These are phyloP conservation scores for Piaya cayana DNA, from an alignment of 2,113 vertebrate genomes.

Conservation along the genomic window DNA sequence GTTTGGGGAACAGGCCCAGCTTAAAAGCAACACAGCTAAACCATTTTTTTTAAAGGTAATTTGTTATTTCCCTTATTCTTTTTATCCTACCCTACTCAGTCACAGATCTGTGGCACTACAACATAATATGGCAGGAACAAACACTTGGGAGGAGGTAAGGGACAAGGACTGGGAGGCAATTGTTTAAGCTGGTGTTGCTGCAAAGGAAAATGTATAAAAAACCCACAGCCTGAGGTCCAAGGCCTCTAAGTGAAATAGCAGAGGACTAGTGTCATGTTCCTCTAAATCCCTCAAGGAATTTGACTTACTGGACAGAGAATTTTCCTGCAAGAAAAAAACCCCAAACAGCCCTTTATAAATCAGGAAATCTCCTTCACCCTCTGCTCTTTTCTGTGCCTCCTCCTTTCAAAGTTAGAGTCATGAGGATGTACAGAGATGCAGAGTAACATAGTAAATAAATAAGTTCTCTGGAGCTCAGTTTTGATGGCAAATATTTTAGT, in stretches of 20 bases:
- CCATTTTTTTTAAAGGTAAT: not conserved
- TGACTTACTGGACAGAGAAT: not conserved
- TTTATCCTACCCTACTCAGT: not conserved
- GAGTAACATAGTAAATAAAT: constrained; percentile 2
- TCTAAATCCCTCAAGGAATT: constrained; percentile 44
- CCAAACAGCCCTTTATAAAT: constrained; percentile 22
- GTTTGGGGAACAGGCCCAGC: not conserved
- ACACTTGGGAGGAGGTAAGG: not conserved
- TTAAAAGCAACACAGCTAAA: not conserved
- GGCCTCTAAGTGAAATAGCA: not conserved
- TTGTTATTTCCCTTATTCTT: not conserved
- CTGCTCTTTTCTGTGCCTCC: not conserved
- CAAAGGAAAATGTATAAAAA: not conserved
- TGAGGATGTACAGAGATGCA: not conserved
- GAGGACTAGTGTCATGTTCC: not conserved
- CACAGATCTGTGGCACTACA: not conserved
- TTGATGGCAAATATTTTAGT: constrained; percentile 9
- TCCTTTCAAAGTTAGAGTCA: not conserved
- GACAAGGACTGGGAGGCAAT: not conserved
- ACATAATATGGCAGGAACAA: not conserved
- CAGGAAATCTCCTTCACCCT: constrained; percentile 3
- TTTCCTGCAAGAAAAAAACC: not conserved
- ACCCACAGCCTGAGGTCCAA: not conserved
- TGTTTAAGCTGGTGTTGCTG: not conserved
- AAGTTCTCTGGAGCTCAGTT: not conserved